Evolutionary conservation across 2,888 invertebrate species (phyloP), one percentile per base, ranked within the genome.

Genomic region (Drosophila paranaensis): DNA sequence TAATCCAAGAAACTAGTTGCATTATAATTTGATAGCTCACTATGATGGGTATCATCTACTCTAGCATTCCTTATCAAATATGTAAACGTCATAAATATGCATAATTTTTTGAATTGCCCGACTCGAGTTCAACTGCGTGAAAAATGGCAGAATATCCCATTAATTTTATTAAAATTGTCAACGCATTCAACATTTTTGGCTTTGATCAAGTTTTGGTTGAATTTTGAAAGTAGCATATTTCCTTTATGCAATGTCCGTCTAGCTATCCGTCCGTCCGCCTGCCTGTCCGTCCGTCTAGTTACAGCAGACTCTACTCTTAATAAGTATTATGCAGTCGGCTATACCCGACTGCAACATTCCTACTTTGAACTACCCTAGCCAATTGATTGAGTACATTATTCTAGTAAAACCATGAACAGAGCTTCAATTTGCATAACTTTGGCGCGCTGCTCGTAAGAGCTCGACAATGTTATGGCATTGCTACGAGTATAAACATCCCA

Each of bases 91-190:
- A 14, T 45, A 45, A 25, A 33, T 33, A 45, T 63, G 27, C 27
- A 27, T 27, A 27, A 27, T 27, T 27, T 2, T 27, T 3, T 2
- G 3, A 27, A 27, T 27, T 27, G 27, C 6, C 27, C 3, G 27
- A 4, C 3, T 27, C 27, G 20, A 27, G 27, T 27, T 27, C 27
- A 20, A 20, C 20, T 2, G 27, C 27, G 27, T 6, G 16, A 2
- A 33, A 58, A 40, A 25, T 71, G 53, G 48, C 37, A 14, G 40
- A 37, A 40, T 27, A 20, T 45, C 30, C 8, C 16, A 40, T 54
- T 16, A 40, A 16, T 54, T 30, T n/a, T n/a, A 4, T n/a, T 16
- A 16, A 16, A 6, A 30, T 40, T 54, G 13, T 6, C 37, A 27
- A 10, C 2, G 6, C 20, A 37, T 20, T 20, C 20, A 20, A 20